A percentile compares a stretch with the other conserved stretches of the same genome.
phyloP scores from a whole-genome alignment of 2,888 invertebrate genomes.

The Chrysotoxum bicinctum region DNA sequence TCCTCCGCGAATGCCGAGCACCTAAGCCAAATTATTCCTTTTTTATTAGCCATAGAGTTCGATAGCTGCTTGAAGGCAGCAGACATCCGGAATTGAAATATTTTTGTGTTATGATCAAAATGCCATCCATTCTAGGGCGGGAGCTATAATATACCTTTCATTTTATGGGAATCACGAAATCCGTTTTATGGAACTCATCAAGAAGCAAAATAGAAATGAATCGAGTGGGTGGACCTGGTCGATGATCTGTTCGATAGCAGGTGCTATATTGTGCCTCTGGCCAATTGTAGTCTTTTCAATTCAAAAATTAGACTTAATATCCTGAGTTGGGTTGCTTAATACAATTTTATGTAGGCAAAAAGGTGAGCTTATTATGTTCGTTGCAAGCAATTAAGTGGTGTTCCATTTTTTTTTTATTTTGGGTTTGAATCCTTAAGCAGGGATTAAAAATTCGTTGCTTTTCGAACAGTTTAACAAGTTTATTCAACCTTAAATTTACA shows the following conservation, averaged over 20 bases:
- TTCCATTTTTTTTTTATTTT: not conserved
- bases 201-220: conserved; percentile 43
- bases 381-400: conserved; percentile 47
- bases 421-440: not conserved
- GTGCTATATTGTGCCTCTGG: not conserved
- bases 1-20: not conserved
- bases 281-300: not conserved
- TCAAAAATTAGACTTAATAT: conserved; percentile 8
- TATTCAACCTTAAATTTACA: conserved; percentile 39
- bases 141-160: not conserved
- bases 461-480: conserved; percentile 41
- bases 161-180: conserved; percentile 68
- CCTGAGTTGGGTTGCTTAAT: conserved; percentile 27
- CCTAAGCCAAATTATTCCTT: not conserved
- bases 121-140: not conserved
- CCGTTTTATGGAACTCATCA: conserved; percentile 65
- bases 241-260: not conserved
- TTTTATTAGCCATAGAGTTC: conserved; percentile 2
- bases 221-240: not conserved
- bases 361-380: conserved; percentile 57
- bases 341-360: conserved; percentile 38
- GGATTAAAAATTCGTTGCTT: not conserved
- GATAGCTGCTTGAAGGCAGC: not conserved
- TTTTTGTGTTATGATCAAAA: conserved; percentile 21
- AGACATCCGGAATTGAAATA: conserved; percentile 20